phyloP scores from a whole-genome alignment of 2,113 vertebrate genomes.

The Electrona antarctica region DNA sequence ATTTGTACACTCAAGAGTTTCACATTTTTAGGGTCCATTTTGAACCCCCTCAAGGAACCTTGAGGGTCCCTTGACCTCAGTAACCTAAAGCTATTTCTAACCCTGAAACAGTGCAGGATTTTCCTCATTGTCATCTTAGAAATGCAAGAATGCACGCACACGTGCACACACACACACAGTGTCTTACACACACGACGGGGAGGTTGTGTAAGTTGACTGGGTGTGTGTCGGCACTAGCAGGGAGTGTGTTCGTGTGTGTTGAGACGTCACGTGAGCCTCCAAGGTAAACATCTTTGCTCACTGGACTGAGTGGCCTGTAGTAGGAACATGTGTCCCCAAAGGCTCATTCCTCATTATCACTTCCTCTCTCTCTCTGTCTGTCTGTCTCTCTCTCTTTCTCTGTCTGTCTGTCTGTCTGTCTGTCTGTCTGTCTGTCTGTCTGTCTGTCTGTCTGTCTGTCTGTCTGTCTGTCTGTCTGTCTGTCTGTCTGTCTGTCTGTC shows the following conservation, averaged over 20 bases:
- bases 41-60: too few species aligned
- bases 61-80: too few species aligned
- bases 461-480: too few species aligned
- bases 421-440: too few species aligned
- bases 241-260: conserved; percentile 31
- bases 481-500: too few species aligned
- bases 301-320: conserved; percentile 44
- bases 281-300: conserved; percentile 58
- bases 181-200: not conserved
- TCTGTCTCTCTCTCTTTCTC: not conserved
- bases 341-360: conserved; percentile 4
- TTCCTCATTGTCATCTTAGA: too few species aligned
- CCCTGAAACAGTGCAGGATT: conserved; percentile 35
- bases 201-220: not conserved
- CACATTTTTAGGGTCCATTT: too few species aligned
- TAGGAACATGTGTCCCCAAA: conserved; percentile 34
- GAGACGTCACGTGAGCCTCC: conserved; percentile 36
- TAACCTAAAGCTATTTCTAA: not conserved
- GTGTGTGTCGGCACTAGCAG: not conserved
- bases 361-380: conserved; percentile 17
- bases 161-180: not conserved
- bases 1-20: too few species aligned
- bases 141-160: not conserved
- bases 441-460: too few species aligned
- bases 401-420: not conserved